These are phyloP conservation scores for Threskiornis aethiopicus DNA, from an alignment of 2,797 vertebrate species.

Conservation along the genomic window DNA sequence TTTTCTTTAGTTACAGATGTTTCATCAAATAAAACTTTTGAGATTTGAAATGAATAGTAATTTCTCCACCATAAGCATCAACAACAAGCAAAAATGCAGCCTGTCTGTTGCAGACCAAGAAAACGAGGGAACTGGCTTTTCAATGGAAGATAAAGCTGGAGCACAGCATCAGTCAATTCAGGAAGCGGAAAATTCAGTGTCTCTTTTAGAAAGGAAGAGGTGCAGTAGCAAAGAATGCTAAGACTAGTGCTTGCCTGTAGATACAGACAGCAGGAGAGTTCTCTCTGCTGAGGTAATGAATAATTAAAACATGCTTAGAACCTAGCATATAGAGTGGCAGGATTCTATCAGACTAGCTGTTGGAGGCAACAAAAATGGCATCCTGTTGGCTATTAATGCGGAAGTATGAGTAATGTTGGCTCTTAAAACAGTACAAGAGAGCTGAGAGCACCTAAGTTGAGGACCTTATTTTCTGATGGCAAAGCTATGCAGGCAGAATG, in stretches of 20 bases:
- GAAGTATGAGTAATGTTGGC: background rate
- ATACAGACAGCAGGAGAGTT: background rate
- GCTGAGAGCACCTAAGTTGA: background rate
- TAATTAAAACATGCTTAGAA: constrained; percentile 38
- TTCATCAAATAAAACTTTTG: background rate
- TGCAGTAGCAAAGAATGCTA: background rate
- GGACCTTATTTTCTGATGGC: background rate
- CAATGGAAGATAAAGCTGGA: background rate
- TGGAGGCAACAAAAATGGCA: background rate
- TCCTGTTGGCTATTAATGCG: background rate
- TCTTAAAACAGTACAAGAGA: background rate
- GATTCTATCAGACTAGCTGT: background rate
- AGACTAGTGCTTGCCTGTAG: background rate
- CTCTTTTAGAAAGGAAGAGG: background rate
- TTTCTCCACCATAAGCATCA: background rate
- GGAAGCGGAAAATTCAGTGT: background rate
- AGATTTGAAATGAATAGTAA: background rate
- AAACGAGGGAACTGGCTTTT: background rate
- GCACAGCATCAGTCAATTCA: background rate
- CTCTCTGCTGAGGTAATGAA: background rate
- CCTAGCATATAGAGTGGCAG: background rate
- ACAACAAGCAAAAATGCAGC: background rate
- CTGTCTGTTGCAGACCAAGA: background rate
- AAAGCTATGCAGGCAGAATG: background rate
- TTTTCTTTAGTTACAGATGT: background rate